phyloP scores from a whole-genome alignment of 1,140 invertebrate species.

The Scaptomyza graminum region DNA sequence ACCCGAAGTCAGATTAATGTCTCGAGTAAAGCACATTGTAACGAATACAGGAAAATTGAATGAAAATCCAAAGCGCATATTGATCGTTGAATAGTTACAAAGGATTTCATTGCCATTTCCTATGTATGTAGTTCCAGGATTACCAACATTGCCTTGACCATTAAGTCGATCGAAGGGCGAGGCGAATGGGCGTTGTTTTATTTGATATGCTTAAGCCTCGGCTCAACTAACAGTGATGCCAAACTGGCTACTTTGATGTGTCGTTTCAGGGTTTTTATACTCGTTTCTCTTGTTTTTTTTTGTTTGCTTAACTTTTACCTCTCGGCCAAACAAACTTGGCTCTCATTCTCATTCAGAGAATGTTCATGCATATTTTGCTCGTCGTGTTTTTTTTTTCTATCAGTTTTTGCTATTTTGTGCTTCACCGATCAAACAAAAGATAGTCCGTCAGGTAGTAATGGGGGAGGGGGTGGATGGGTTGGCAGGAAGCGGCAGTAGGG shows the following conservation, averaged over 20 bases:
- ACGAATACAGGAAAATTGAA: too few species aligned
- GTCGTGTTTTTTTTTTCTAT: not conserved
- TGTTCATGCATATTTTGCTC: conserved; percentile 38
- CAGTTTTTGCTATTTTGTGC: not conserved
- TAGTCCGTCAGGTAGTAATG: not conserved
- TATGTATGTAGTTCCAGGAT: too few species aligned
- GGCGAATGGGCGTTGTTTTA: conserved; percentile 8
- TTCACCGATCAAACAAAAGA: conserved; percentile 39
- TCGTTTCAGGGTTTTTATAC: conserved; percentile 28
- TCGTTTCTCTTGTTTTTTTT: not conserved
- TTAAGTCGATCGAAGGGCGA: not conserved
- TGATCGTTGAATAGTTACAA: too few species aligned
- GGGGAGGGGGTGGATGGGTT: too few species aligned
- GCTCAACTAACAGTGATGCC: conserved; percentile 8
- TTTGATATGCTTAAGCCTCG: conserved; percentile 28
- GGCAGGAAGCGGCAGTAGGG: not conserved
- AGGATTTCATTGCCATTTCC: too few species aligned
- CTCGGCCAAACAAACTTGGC: not conserved
- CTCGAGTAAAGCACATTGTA: too few species aligned
- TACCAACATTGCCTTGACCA: not conserved
- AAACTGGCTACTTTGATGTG: conserved; percentile 40
- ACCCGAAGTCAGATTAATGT: too few species aligned
- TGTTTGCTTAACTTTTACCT: too few species aligned
- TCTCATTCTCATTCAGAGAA: conserved; percentile 13
- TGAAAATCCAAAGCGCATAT: too few species aligned